Evolutionary conservation across 2,113 vertebrate species (phyloP).

Genomic region (Sapajus apella): DNA sequence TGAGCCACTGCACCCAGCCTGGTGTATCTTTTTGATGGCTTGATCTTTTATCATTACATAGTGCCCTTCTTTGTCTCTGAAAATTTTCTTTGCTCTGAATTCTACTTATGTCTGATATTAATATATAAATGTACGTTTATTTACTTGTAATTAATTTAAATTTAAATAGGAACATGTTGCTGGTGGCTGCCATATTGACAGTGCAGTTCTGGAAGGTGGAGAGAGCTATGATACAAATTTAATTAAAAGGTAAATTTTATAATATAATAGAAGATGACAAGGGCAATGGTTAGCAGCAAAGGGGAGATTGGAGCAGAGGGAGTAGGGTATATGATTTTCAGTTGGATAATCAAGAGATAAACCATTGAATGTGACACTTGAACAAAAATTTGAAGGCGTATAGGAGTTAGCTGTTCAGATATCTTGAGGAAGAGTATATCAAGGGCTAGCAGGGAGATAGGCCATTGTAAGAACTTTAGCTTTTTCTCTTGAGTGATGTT

Average conservation of each 20-base stretch:
- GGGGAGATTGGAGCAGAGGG: not conserved
- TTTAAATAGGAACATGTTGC: slow-evolving; percentile 66
- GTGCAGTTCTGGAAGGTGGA: slow-evolving; percentile 62
- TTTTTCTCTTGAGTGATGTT: slow-evolving; percentile 14
- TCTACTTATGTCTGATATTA: slow-evolving; percentile 31
- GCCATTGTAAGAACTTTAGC: not conserved
- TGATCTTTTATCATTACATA: slow-evolving; percentile 28
- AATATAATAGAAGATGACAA: slow-evolving; percentile 34
- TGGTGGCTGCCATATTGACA: slow-evolving; percentile 51
- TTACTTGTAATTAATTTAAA: slow-evolving; percentile 68
- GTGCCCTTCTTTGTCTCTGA: not conserved
- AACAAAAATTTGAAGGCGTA: not conserved
- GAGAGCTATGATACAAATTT: slow-evolving; percentile 65
- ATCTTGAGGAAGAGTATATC: not conserved
- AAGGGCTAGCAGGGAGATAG: not conserved
- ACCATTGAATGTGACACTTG: not conserved
- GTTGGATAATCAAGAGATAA: slow-evolving; percentile 29
- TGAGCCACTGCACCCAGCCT: too few relatives aligned
- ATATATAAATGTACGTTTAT: slow-evolving; percentile 18
- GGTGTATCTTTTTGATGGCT: not conserved
- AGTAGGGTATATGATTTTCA: not conserved
- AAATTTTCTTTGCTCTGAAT: slow-evolving; percentile 41
- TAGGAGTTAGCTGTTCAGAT: not conserved
- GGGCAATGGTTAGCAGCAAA: not conserved
- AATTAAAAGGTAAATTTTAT: slow-evolving; percentile 68